Conservation (phyloP, 1,140 invertebrate species). For the Brachionus calyciflorus region DNA sequence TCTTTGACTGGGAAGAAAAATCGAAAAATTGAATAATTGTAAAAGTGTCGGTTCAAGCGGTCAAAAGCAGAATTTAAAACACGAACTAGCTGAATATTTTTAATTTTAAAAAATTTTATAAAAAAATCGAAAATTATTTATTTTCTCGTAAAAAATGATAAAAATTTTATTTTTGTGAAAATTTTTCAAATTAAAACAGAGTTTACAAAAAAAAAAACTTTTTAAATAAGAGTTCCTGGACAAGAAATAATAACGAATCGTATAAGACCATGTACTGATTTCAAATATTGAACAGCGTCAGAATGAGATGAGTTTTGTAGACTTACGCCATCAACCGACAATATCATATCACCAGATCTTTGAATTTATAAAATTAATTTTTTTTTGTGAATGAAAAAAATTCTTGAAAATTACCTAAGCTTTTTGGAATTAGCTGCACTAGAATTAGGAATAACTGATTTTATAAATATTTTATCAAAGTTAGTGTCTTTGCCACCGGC, state of each 20-base stretch:
- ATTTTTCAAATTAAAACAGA: too few species aligned
- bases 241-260: constrained; percentile 58
- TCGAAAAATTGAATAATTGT: too few species aligned
- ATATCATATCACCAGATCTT: constrained; percentile 63
- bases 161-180: too few species aligned
- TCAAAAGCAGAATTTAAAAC: too few species aligned
- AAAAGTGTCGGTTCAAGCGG: too few species aligned
- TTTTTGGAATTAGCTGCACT: constrained; percentile 62
- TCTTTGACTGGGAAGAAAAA: too few species aligned
- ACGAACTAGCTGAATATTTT: too few species aligned
- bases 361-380: constrained; percentile 46
- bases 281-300: constrained; percentile 60
- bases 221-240: constrained; percentile 58
- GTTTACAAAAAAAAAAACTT: too few species aligned
- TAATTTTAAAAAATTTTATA: too few species aligned
- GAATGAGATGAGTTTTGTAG: constrained; percentile 61
- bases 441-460: constrained; percentile 63
- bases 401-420: constrained; percentile 53
- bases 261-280: constrained; percentile 54
- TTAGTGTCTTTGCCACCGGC: constrained; percentile 62
- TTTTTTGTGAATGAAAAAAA: neutral
- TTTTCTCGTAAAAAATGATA: too few species aligned
- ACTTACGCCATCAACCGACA: constrained; percentile 63
- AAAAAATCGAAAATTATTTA: too few species aligned
- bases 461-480: constrained; percentile 61